Evolutionary conservation across 2,113 vertebrate species (phyloP), one percentile per base, ranked within the genome.

Genomic region (Dipodomys merriami): DNA sequence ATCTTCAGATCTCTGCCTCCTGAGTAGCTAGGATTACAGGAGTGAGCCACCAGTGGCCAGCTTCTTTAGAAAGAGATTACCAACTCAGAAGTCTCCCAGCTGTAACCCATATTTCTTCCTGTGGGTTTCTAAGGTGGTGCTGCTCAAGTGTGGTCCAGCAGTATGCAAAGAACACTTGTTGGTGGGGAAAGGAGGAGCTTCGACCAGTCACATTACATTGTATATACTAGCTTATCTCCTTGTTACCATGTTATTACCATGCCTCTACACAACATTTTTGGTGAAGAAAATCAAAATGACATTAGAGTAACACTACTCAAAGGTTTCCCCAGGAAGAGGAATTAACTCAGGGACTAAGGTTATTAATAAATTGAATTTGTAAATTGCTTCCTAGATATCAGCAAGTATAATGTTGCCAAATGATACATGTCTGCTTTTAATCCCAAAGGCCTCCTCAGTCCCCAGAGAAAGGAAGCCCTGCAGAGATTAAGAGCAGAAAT

Each of bases 381-480:
- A 72, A 92, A 57, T 88, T 86, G 53, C 46, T 86, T 89, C 35
- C 30, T 90, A 0, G 0, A 0, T 86, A 33, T 88, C 69, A 89
- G 46, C 83, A 84, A 23, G 18, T 88, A 60, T 46, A 57, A 15
- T 91, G 25, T 65, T 91, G 78, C 91, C 74, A 93, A 2, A 78
- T 91, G 62, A 90, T 91, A 69, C 60, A 15, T 86, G 77, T 95
- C 71, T 96, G 53, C 53, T 92, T 94, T 91, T 89, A n/a, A 95
- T 90, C 91, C 81, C 29, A 68, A 96, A 99, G 99, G 98, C 57
- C 98, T 99, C 44, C 98, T 99, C 60, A 99, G 98, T 96, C 99
- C 99, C 0, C 98, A 99, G 96, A 99, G 99, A 97, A 98, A 98
- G 87, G 99, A 99, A 91, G 98, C 99, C 86, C 98, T 99, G 29